Evolutionary conservation across 2,888 invertebrate species (phyloP).

Genomic region (Sphinx pinastri): DNA sequence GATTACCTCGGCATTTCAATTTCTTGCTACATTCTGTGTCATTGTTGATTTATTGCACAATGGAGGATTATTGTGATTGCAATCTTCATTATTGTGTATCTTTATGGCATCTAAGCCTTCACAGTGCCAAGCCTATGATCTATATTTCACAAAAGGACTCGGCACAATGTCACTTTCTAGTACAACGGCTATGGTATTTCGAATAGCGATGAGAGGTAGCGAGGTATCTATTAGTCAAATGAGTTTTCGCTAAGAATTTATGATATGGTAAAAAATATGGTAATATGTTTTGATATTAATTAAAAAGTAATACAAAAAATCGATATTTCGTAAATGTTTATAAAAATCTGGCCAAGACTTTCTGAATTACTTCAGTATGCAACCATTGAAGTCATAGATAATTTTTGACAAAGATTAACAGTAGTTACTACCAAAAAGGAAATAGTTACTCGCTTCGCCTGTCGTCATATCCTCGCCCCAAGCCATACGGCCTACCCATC

Average conservation of each 20-base stretch:
- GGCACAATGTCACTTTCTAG: conserved; percentile 35
- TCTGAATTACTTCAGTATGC: no score
- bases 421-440: background rate
- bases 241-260: conserved; percentile 23
- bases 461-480: conserved; percentile 35
- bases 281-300: no score
- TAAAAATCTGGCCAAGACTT: no score
- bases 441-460: conserved; percentile 42
- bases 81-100: conserved; percentile 31
- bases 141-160: conserved; percentile 44
- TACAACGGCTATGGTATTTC: background rate
- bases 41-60: conserved; percentile 28
- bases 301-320: no score
- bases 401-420: no score
- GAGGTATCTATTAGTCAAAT: conserved; percentile 21
- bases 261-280: background rate
- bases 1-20: conserved; percentile 15
- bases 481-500: conserved; percentile 51
- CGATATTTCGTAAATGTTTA: no score
- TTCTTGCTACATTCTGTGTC: conserved; percentile 12
- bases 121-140: conserved; percentile 45
- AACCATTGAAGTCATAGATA: no score
- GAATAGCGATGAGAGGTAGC: background rate
- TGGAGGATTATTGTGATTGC: conserved; percentile 6
- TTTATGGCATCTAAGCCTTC: conserved; percentile 39